Conservation (phyloP, 1,140 invertebrate species). For the Latrodectus geometricus region DNA sequence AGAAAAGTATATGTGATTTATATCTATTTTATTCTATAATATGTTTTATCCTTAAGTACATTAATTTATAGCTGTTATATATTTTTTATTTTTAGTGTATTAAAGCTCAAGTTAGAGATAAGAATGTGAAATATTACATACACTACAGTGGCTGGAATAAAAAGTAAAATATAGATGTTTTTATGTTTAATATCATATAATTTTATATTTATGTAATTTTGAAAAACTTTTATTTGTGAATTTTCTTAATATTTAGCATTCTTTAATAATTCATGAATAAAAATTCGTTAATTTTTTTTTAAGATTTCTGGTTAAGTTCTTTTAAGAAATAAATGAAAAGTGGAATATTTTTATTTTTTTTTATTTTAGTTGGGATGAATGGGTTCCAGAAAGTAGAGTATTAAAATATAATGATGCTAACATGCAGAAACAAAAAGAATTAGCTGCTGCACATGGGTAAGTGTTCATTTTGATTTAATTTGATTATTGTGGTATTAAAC, state of each 20-base stretch:
- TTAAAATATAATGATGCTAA: conserved; percentile 94
- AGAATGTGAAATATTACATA: conserved; percentile 89
- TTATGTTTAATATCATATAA: not conserved
- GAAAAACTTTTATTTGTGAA: too few relatives aligned
- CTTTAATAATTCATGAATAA: too few relatives aligned
- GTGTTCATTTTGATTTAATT: not conserved
- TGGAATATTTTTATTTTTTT: not conserved
- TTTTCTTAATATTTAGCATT: too few relatives aligned
- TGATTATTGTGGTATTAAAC: not conserved
- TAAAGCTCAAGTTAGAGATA: conserved; percentile 85
- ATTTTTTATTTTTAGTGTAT: conserved; percentile 76
- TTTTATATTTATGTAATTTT: too few relatives aligned
- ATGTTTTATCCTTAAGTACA: not conserved
- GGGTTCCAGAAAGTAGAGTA: conserved; percentile 93
- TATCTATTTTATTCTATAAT: not conserved
- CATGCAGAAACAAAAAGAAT: conserved; percentile 88
- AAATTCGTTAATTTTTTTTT: not conserved
- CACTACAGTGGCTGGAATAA: conserved; percentile 99
- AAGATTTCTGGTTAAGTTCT: not conserved
- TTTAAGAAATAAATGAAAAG: too few relatives aligned
- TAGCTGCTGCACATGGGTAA: conserved; percentile 71
- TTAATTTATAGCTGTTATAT: not conserved
- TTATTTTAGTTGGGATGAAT: conserved; percentile 92
- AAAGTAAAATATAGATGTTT: conserved; percentile 76
- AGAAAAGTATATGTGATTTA: too few relatives aligned